phyloP scores from a whole-genome alignment of 2,113 vertebrate species.

The Sminthopsis crassicaudata region DNA sequence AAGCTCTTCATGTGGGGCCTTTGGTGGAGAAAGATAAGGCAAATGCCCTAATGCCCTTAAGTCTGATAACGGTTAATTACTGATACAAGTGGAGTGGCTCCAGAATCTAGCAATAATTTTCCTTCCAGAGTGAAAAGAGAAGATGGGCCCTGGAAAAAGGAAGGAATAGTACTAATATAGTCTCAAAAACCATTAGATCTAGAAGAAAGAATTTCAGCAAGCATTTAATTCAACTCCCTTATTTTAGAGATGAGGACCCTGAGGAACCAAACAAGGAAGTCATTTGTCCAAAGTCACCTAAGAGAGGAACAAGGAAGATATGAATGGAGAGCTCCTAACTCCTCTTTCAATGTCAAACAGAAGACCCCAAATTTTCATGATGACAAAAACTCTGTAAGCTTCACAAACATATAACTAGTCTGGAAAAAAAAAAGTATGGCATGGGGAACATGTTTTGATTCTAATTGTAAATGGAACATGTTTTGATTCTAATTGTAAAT shows the following conservation, averaged over 20 bases:
- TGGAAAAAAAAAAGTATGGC: neutral
- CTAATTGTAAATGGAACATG: neutral
- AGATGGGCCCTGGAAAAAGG: neutral
- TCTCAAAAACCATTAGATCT: neutral
- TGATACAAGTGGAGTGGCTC: neutral
- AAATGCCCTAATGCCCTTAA: neutral
- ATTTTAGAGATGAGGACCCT: neutral
- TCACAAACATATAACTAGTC: neutral
- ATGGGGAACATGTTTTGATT: neutral
- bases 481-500: neutral
- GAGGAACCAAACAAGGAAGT: neutral
- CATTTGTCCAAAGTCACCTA: neutral
- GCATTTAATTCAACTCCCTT: neutral
- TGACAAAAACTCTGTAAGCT: neutral
- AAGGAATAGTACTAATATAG: neutral
- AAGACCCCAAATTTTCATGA: neutral
- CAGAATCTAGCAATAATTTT: neutral
- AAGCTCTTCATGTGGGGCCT: neutral
- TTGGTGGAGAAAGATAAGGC: neutral
- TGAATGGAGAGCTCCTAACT: neutral
- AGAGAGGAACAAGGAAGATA: neutral
- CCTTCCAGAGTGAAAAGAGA: neutral
- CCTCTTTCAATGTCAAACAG: neutral
- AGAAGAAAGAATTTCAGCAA: neutral
- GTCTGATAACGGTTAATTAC: neutral